Evolutionary conservation across 64 coral and sea anemone species (phyloP).

Genomic region (Stichodactyla helianthus): DNA sequence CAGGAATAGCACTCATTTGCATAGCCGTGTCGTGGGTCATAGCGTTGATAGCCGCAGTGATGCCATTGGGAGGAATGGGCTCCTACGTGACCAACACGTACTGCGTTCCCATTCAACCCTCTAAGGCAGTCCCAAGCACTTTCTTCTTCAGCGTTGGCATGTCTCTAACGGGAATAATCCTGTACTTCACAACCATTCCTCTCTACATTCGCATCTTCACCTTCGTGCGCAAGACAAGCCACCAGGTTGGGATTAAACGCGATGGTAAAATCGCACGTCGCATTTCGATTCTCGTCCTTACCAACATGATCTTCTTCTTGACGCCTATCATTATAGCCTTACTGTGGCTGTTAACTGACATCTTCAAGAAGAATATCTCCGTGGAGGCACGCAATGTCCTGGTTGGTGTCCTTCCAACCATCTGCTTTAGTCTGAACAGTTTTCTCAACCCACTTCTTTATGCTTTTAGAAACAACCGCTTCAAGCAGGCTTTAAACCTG

Average conservation of each 20-base stretch:
- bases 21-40: slow-evolving; percentile 40
- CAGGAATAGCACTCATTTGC: background rate
- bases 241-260: slow-evolving; percentile 39
- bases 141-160: slow-evolving; percentile 44
- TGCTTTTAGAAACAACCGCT: slow-evolving; percentile 61
- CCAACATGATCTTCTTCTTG: slow-evolving; percentile 75
- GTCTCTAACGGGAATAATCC: slow-evolving; percentile 20
- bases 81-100: slow-evolving; percentile 75
- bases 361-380: slow-evolving; percentile 46
- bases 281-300: slow-evolving; percentile 62
- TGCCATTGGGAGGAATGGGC: slow-evolving; percentile 60
- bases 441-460: slow-evolving; percentile 76
- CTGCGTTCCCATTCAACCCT: slow-evolving; percentile 68
- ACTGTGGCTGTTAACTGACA: slow-evolving; percentile 63
- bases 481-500: background rate
- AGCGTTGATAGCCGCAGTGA: slow-evolving; percentile 21
- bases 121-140: slow-evolving; percentile 28
- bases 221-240: slow-evolving; percentile 47
- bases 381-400: slow-evolving; percentile 55
- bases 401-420: slow-evolving; percentile 50
- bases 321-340: slow-evolving; percentile 57
- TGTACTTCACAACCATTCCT: slow-evolving; percentile 45
- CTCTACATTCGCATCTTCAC: slow-evolving; percentile 74
- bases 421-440: slow-evolving; percentile 60
- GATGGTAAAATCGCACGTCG: slow-evolving; percentile 59